Base-by-base conservation (phyloP, 2,888 invertebrate genomes). In the Caenorhabditis sinica region DNA sequence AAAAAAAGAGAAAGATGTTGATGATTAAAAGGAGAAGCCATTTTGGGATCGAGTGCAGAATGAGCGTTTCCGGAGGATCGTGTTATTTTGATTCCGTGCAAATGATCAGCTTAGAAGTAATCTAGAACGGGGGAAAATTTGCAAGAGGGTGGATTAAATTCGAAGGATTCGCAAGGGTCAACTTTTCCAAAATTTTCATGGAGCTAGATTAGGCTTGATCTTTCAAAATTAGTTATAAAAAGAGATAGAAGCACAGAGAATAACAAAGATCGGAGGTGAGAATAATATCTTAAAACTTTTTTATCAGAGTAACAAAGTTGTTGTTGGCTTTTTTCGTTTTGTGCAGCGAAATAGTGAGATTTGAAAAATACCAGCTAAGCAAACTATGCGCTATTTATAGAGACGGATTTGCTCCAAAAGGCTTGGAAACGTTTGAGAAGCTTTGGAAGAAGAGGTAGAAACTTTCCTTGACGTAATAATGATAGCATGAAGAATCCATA, bases 11-110 rank as follows among this genome's bases (percentile, higher is more conserved):
- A 36, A 61, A 17, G 13, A 2, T 11, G 40, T 11, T 40, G 40
- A 68, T 51, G 66, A 68, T 49, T 30, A 68, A 17, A 43, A 36
- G 30, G 23, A 36, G 69, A 71, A 71, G 71, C 71, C 71, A 43
- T 58, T 56, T 71, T 58, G 25, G 49, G 58, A 49, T 49, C 49
- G n/a, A 71, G 23, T 58, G 28, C 28, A 33, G 56, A 56, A 28
- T 40, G 17, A 40, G 43, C 28, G 45, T 30, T 25, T 58, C 56
- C 36, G 40, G 40, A 20, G 0, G 56, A 36, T 33, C 49, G 9
- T 40, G 53, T 28, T 28, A 15, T 25, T 28, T 15, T 23, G 53
- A 56, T 40, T 20, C 20, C 51, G 51, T n/a, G 23, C 13, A 28
- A 56, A 56, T 13, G 13, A 28, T 8, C 56, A 56, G 4, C 8